Evolutionary conservation across 2,888 invertebrate species (phyloP).

Genomic region (Leucophenga montana): DNA sequence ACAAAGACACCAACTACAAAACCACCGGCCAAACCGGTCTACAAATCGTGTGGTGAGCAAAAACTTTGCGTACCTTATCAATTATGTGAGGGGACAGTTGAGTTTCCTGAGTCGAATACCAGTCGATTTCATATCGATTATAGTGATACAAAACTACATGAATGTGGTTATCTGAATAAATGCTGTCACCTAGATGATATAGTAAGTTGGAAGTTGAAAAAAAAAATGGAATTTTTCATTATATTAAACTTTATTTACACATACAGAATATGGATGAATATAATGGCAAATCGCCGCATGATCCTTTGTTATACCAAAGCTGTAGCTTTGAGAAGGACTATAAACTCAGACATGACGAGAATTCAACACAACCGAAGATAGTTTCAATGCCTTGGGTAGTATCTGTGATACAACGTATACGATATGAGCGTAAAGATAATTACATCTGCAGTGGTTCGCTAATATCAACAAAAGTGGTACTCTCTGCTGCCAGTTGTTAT

Average conservation of each 20-base stretch:
- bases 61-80: conserved; percentile 4
- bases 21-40: background rate
- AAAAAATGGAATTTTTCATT: background rate
- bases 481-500: conserved; percentile 13
- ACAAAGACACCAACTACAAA: too few species aligned
- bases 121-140: background rate
- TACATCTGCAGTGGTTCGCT: background rate
- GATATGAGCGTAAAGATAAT: background rate
- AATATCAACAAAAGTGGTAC: background rate
- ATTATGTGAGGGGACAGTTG: background rate
- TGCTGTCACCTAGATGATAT: background rate
- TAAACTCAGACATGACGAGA: background rate
- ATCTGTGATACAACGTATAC: background rate
- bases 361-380: background rate
- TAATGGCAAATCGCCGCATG: background rate
- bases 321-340: conserved; percentile 2
- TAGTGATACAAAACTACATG: background rate
- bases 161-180: conserved; percentile 9
- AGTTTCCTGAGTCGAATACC: too few species aligned
- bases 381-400: background rate
- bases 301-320: background rate
- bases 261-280: background rate
- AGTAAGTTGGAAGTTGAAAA: background rate
- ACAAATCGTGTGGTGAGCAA: background rate
- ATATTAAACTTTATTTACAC: background rate